Base-by-base conservation (phyloP, 2,797 vertebrate species). In the Zenarchopterus dispar region DNA sequence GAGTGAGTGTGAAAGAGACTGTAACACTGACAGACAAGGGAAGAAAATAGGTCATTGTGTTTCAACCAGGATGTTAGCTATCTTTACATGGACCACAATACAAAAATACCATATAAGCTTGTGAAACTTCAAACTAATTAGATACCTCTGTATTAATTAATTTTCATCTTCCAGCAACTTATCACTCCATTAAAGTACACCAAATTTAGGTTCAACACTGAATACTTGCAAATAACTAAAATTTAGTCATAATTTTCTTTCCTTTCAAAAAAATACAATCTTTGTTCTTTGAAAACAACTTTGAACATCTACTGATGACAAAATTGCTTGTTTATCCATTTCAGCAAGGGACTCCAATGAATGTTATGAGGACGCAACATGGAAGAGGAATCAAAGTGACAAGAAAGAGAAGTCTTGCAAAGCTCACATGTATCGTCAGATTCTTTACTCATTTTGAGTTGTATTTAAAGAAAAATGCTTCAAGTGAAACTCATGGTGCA, bases 251-350 rank as follows among this genome's bases (percentile, higher is more conserved):
- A n/a, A n/a, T n/a, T n/a, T n/a, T n/a, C n/a, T n/a, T n/a, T n/a
- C n/a, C n/a, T n/a, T n/a, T n/a, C n/a, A n/a, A n/a, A n/a, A n/a
- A 2, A 24, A 24, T 24, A 24, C 24, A 31, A 31, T 9, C 1
- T 7, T 31, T 31, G 6, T 31, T 9, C 46, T 77, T 66, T 15
- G 16, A 64, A 70, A 62, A 56, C 33, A 67, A 17, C 50, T 21
- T n/a, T 8, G 11, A 70, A 57, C 62, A 58, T 65, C 24, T 6
- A 28, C 44, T 1, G 7, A 7, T 52, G 51, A 56, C 33, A 44
- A 74, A 83, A 87, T 75, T 77, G 73, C 73, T 88, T 86, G 77
- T 77, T 88, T 84, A 80, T 73, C 58, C 78, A 81, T 84, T 88
- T 83, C 65, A 19, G 80, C 75, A 45, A 68, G 72, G 68, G 66